phyloP scores from a whole-genome alignment of 64 coral and sea anemone genomes.

The Porites australiensis region DNA sequence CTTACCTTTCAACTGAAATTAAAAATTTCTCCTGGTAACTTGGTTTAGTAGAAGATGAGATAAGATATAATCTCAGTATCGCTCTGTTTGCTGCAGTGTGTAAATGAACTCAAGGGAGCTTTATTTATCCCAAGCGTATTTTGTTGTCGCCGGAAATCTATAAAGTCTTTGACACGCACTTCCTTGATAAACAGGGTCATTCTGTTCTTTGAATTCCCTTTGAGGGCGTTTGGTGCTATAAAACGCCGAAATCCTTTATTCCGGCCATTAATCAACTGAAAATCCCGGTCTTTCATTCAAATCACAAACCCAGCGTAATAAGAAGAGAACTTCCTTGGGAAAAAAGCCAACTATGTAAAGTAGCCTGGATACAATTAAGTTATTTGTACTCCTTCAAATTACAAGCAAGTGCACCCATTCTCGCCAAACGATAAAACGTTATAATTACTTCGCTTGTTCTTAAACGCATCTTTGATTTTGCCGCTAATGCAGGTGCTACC shows the following conservation, averaged over 20 bases:
- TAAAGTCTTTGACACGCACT: neutral
- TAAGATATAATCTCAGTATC: no score
- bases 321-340: no score
- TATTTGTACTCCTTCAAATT: no score
- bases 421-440: no score
- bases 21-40: no score
- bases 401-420: no score
- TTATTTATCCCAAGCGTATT: neutral
- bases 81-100: neutral
- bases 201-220: slow-evolving; percentile 1
- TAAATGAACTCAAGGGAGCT: neutral
- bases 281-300: neutral
- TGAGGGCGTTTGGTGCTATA: neutral
- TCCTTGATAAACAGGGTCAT: neutral
- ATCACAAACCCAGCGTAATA: neutral
- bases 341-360: no score
- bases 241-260: neutral
- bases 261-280: neutral
- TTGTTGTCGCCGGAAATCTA: neutral
- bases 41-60: no score
- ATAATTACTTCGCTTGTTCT: neutral
- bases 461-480: neutral
- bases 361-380: no score
- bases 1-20: no score
- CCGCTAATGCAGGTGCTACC: neutral